Conservation (phyloP, 2,113 vertebrate genomes). For the Urocolius indicus region DNA sequence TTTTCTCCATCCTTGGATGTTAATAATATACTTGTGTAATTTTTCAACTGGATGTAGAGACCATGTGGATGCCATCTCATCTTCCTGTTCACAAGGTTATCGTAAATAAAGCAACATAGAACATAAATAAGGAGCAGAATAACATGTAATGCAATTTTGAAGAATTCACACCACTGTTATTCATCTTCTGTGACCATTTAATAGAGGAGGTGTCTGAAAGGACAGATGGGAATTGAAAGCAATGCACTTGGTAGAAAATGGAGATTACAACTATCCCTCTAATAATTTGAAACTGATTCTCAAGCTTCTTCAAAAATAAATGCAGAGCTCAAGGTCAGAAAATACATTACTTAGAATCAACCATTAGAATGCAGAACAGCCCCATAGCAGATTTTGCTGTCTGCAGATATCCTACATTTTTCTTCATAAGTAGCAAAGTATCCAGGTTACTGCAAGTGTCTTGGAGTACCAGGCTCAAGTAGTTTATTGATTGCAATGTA, state of each 20-base stretch:
- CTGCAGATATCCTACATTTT: slow-evolving; percentile 51
- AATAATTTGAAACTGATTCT: slow-evolving; percentile 76
- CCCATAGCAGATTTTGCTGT: slow-evolving; percentile 31
- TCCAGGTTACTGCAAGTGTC: slow-evolving; percentile 33
- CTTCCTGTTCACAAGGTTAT: slow-evolving; percentile 37
- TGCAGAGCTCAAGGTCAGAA: slow-evolving; percentile 73
- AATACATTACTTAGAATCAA: slow-evolving; percentile 59
- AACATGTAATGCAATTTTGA: slow-evolving; percentile 38
- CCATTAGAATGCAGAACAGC: slow-evolving; percentile 63
- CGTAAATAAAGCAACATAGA: slow-evolving; percentile 42
- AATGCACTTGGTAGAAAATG: slow-evolving; percentile 68
- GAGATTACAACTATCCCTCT: slow-evolving; percentile 66
- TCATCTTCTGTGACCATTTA: slow-evolving; percentile 72
- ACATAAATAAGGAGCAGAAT: slow-evolving; percentile 52
- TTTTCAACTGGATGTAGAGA: slow-evolving; percentile 18
- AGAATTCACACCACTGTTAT: slow-evolving; percentile 55
- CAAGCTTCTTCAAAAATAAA: slow-evolving; percentile 72
- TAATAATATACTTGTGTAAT: not conserved
- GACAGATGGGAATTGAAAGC: slow-evolving; percentile 70
- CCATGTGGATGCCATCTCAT: not conserved
- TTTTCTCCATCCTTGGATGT: not conserved
- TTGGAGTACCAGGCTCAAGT: slow-evolving; percentile 39
- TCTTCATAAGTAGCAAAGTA: slow-evolving; percentile 40
- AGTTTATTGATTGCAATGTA: slow-evolving; percentile 37
- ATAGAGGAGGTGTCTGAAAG: slow-evolving; percentile 53